Base-by-base conservation (phyloP, 2,888 invertebrate species). In the Pollenia labialis region DNA sequence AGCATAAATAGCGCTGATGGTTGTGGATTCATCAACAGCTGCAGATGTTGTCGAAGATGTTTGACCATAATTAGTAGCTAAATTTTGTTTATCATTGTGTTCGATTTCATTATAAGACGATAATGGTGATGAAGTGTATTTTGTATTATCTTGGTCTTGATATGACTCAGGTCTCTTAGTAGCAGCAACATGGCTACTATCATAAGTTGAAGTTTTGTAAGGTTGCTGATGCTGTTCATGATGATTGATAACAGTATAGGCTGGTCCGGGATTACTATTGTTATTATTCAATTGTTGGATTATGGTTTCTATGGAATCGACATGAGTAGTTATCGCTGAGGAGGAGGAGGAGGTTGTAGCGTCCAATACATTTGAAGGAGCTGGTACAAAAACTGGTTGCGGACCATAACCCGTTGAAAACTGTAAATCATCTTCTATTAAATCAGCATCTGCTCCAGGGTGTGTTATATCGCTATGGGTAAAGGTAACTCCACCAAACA, bases 221-320 rank as follows among this genome's bases (percentile, higher is more conserved):
- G 32, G 91, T 79, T 50, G 68, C 32, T 83, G 64, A 50, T 80
- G 62, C 4, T 54, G 74, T 89, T 10, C 91, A 68, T 91, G 90
- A 62, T 91, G 91, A 81, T 85, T 89, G 1, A 91, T 90, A 44
- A 92, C 90, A 77, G 91, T 91, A 81, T 93, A 93, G 48, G 90
- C 89, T 7, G 93, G 93, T 0, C 93, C 93, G 60, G 92, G 92
- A 83, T 90, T 93, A 4, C 92, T 92, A 68, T 94, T 84, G 90
- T 96, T 83, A 58, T 84, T 88, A 90, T 96, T 96, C 11, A 96
- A 91, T 94, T 96, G 95, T 89, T 95, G 94, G 81, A 96, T 94
- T 7, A 96, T 96, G 68, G 95, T 94, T 18, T 94, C 94, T 72
- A 95, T 94, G 0, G 95, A 94, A 85, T 94, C 94, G 54, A 94